phyloP scores from a whole-genome alignment of 1,140 invertebrate species.

The Lepidostoma basale region DNA sequence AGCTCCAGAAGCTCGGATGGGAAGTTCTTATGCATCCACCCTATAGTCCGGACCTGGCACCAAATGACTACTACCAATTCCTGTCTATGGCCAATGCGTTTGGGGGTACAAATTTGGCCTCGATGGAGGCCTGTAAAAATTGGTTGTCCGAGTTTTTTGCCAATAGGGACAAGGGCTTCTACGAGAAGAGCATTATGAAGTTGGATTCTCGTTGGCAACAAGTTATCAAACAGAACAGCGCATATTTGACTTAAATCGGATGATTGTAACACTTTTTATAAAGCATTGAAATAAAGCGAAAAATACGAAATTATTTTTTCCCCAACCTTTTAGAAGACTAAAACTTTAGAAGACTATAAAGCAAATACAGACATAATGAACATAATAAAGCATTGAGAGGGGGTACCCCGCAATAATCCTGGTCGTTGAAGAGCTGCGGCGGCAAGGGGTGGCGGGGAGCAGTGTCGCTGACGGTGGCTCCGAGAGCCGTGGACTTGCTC shows the following conservation, averaged over 20 bases:
- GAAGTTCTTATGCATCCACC: no score
- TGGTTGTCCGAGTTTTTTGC: constrained; percentile 13
- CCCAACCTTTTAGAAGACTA: no score
- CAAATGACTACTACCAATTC: no score
- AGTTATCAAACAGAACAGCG: constrained; percentile 3
- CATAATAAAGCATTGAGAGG: not conserved
- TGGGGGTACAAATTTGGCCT: constrained; percentile 1
- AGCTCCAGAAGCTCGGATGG: no score
- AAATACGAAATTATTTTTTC: not conserved
- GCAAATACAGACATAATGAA: not conserved
- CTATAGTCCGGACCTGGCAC: no score
- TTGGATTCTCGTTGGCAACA: constrained; percentile 13
- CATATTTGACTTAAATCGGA: constrained; percentile 11
- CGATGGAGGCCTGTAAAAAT: not conserved
- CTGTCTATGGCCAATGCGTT: not conserved
- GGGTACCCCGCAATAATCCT: constrained; percentile 88
- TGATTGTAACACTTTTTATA: constrained; percentile 7
- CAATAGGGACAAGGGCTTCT: constrained; percentile 8
- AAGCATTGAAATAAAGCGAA: constrained; percentile 1
- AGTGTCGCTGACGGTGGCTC: constrained; percentile 69
- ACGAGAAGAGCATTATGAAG: not conserved
- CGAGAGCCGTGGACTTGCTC: constrained; percentile 80
- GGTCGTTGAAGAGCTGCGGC: constrained; percentile 93
- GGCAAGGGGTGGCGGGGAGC: constrained; percentile 75
- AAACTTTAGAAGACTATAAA: no score